Percentiles rank a stretch among this genome's conserved stretches.
phyloP scores from a whole-genome alignment of 2,888 invertebrate species.

The Auanema freiburgensis region DNA sequence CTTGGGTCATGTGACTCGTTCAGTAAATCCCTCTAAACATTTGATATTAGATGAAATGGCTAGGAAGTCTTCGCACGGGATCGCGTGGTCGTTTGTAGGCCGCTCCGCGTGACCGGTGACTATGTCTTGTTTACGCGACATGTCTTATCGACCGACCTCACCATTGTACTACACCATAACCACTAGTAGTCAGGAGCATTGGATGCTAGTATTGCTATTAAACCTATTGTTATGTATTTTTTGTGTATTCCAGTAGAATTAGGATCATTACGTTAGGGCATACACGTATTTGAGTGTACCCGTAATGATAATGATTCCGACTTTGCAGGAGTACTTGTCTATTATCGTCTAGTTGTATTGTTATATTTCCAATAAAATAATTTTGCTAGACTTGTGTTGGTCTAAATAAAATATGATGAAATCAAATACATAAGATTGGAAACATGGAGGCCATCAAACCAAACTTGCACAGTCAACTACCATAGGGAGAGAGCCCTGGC shows the following conservation, averaged over 20 bases:
- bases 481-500: too few species aligned
- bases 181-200: not conserved
- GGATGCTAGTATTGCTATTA: not conserved
- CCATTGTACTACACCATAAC: conserved; percentile 19
- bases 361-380: too few species aligned
- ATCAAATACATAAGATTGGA: too few species aligned
- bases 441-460: too few species aligned
- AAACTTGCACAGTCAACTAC: too few species aligned
- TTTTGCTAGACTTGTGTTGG: too few species aligned
- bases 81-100: conserved; percentile 4
- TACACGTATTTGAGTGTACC: conserved; percentile 25
- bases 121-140: conserved; percentile 22
- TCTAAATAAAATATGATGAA: too few species aligned
- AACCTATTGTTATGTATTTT: too few species aligned
- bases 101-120: conserved; percentile 24
- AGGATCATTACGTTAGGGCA: conserved; percentile 23
- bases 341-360: too few species aligned
- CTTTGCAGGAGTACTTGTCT: conserved; percentile 5
- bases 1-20: conserved; percentile 3
- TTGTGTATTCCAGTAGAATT: conserved; percentile 8
- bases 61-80: not conserved
- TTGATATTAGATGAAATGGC: too few species aligned
- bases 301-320: conserved; percentile 28
- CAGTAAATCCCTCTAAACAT: too few species aligned
- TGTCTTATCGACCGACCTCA: conserved; percentile 19